These are phyloP conservation scores for Leucozona laternaria DNA, from an alignment of 2,888 invertebrate genomes.

Conservation along the genomic window DNA sequence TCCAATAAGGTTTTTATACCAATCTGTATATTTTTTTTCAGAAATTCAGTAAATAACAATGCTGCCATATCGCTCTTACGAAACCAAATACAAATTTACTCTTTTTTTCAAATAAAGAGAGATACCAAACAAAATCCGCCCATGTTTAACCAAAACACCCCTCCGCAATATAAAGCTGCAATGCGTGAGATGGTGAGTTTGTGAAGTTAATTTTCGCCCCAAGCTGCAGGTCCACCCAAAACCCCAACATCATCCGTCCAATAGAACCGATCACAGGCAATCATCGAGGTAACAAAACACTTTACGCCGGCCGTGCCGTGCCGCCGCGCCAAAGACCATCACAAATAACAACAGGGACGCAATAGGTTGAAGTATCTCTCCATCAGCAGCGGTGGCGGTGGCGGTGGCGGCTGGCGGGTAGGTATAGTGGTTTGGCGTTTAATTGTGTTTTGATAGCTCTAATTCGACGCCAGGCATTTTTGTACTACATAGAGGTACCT, in stretches of 20 bases:
- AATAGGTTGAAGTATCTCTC: not conserved
- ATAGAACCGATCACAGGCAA: constrained; percentile 70
- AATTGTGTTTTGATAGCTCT: constrained; percentile 76
- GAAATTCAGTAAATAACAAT: no score
- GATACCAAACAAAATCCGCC: not conserved
- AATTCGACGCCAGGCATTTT: constrained; percentile 72
- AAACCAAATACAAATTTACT: no score
- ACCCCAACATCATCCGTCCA: constrained; percentile 40
- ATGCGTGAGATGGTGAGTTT: constrained; percentile 74
- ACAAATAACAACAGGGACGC: constrained; percentile 6
- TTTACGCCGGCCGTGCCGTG: constrained; percentile 56
- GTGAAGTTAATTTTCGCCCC: constrained; percentile 73
- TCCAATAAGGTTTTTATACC: no score
- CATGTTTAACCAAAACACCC: not conserved
- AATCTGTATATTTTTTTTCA: no score
- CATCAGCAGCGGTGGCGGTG: not conserved
- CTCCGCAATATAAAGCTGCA: constrained; percentile 34
- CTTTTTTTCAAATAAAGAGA: no score
- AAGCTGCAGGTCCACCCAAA: constrained; percentile 57
- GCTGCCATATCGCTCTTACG: no score
- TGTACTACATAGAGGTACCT: no score
- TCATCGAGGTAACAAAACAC: constrained; percentile 76
- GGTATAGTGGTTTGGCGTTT: constrained; percentile 61
- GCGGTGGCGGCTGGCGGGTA: not conserved
- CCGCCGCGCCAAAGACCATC: not conserved